phyloP scores from a whole-genome alignment of 2,888 invertebrate genomes.

The Clusia tigrina region DNA sequence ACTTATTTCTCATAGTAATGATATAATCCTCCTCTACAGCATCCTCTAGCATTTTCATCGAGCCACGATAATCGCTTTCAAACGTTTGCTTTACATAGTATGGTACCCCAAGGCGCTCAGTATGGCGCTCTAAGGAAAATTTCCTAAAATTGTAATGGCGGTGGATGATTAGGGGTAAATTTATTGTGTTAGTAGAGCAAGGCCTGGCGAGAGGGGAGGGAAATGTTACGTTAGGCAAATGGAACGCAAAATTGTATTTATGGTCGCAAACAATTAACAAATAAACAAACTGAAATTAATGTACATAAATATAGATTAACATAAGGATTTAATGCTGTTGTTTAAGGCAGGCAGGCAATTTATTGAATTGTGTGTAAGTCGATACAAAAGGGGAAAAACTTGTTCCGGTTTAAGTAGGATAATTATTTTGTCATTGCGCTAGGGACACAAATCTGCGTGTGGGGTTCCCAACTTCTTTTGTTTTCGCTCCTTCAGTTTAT shows the following conservation, averaged over 20 bases:
- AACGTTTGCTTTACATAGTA: slow-evolving; percentile 97
- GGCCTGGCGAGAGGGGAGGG: background rate
- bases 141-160: slow-evolving; percentile 57
- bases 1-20: slow-evolving; percentile 82
- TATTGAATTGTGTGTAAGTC: too few species aligned
- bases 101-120: slow-evolving; percentile 81
- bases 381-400: too few species aligned
- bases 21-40: slow-evolving; percentile 96
- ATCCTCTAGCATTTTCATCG: slow-evolving; percentile 84
- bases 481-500: too few species aligned
- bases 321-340: too few species aligned
- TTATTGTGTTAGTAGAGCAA: background rate
- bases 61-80: slow-evolving; percentile 81
- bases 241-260: slow-evolving; percentile 5
- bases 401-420: too few species aligned
- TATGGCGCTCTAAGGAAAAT: slow-evolving; percentile 74
- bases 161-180: slow-evolving; percentile 16
- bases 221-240: background rate
- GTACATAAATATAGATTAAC: background rate
- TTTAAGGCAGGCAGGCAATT: too few species aligned
- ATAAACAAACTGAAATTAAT: background rate
- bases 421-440: too few species aligned
- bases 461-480: too few species aligned
- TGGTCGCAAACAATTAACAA: background rate
- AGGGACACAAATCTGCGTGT: too few species aligned